Evolutionary conservation across 2,888 invertebrate genomes (phyloP).

Genomic region (Palloptera scutellata): DNA sequence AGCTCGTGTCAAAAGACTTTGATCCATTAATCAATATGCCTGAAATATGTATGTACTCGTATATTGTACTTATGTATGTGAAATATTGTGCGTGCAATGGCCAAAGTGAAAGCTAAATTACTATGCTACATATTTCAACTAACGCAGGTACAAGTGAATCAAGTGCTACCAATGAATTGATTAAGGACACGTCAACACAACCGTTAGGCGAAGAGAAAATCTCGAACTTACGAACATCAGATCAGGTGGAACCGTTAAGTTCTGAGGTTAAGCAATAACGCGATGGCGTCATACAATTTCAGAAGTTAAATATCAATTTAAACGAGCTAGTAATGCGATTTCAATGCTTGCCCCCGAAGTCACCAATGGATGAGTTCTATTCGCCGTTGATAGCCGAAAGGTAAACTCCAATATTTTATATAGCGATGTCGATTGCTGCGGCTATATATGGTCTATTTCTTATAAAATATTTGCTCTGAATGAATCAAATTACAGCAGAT

Average conservation of each 20-base stretch:
- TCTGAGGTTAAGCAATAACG: too few relatives aligned
- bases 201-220: too few relatives aligned
- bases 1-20: slow-evolving; percentile 64
- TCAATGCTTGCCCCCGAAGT: slow-evolving; percentile 64
- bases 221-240: too few relatives aligned
- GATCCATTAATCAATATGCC: slow-evolving; percentile 63
- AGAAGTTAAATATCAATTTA: too few relatives aligned
- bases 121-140: neutral
- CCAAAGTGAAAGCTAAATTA: slow-evolving; percentile 5
- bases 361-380: slow-evolving; percentile 65
- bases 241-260: too few relatives aligned
- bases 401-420: slow-evolving; percentile 70
- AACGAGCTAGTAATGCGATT: slow-evolving; percentile 74
- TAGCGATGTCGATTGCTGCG: slow-evolving; percentile 73
- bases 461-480: slow-evolving; percentile 85
- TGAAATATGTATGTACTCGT: slow-evolving; percentile 27
- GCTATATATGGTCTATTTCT: slow-evolving; percentile 78
- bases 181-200: too few relatives aligned
- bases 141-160: too few relatives aligned
- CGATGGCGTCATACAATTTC: too few relatives aligned
- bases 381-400: slow-evolving; percentile 69
- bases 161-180: too few relatives aligned
- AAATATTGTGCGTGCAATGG: neutral
- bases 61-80: neutral
- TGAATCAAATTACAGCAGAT: slow-evolving; percentile 47